Percentiles rank a stretch among this genome's conserved stretches.
Conservation (phyloP, 2,888 invertebrate genomes). For the Xylocampa areola region DNA sequence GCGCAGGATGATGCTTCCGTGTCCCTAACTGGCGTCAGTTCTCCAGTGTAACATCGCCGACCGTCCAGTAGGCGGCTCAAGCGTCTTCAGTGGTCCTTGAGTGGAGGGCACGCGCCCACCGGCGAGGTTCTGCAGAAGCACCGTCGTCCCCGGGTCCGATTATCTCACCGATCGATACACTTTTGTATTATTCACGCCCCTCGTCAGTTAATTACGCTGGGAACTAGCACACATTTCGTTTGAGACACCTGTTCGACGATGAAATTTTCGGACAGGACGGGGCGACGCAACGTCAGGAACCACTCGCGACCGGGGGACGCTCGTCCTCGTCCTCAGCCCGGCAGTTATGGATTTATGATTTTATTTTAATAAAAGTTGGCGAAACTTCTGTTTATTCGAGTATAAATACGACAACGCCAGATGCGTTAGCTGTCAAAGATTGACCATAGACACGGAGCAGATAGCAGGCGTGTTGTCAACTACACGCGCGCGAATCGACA, state of each 20-base stretch:
- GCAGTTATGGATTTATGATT: conserved; percentile 41
- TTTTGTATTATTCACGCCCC: conserved; percentile 85
- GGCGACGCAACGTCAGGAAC: conserved; percentile 74
- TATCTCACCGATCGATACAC: conserved; percentile 84
- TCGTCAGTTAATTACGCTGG: conserved; percentile 87
- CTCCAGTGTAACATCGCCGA: conserved; percentile 50
- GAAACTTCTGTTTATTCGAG: conserved; percentile 79
- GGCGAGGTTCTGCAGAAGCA: conserved; percentile 18
- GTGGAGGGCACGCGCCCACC: conserved; percentile 27
- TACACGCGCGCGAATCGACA: conserved; percentile 75
- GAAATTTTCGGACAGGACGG: conserved; percentile 92
- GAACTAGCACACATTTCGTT: conserved; percentile 91
- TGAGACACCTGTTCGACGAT: conserved; percentile 94
- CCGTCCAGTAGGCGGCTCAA: conserved; percentile 22
- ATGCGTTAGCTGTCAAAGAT: conserved; percentile 84
- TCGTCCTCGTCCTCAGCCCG: conserved; percentile 28
- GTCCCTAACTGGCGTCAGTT: conserved; percentile 63
- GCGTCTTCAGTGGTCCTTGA: conserved; percentile 36
- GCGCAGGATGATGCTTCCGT: conserved; percentile 44
- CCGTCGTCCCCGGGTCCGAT: conserved; percentile 56
- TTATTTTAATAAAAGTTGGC: conserved; percentile 62
- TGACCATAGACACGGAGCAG: conserved; percentile 81
- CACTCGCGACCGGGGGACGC: conserved; percentile 34
- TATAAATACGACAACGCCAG: conserved; percentile 85
- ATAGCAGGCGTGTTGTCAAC: conserved; percentile 78